Base-by-base conservation (phyloP, 2,888 invertebrate species). In the Diaphora mendica region DNA sequence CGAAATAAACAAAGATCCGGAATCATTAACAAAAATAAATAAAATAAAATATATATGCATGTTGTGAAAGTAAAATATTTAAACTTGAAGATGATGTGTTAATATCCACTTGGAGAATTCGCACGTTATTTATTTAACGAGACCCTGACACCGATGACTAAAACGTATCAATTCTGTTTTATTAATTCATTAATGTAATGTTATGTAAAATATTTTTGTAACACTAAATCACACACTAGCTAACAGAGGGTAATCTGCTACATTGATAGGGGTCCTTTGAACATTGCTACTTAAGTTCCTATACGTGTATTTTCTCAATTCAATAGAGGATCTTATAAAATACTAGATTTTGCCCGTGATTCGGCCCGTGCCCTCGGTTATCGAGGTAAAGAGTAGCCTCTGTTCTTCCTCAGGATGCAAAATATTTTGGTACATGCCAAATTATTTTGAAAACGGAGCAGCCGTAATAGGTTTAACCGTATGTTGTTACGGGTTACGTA, bases 111-210 rank as follows among this genome's bases (percentile, higher is more conserved):
- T 17, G 30, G 30, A 62, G 30, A 62, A 62, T 62, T 62, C 62
- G 62, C 62, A 62, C 30, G 65, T 26, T 44, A 71, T 39, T 26
- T 44, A 71, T 39, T 39, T 42, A 64, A 64, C 13, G 64, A 62
- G 72, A 72, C 72, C 72, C 26, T 72, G 72, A 42, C 72, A 72
- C 72, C 42, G 62, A 68, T 72, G 68, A 8, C 9, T 62, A 35
- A 55, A 68, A 68, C 33, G 77, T 64, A 72, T 67, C 71, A 74
- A 72, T 48, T 55, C 13, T 39, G 69, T 51, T n/a, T 39, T 44
- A 81, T 73, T 70, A 66, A 82, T 75, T 71, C 64, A 73, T 72
- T 66, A 64, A 68, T 48, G 42, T 55, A 69, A 81, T 51, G 70
- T 73, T 74, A 71, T 55, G 68, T 74, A 64, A 68, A 78, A 72